phyloP scores from a whole-genome alignment of 2,888 invertebrate genomes.

The Ornithoptera alexandrae region DNA sequence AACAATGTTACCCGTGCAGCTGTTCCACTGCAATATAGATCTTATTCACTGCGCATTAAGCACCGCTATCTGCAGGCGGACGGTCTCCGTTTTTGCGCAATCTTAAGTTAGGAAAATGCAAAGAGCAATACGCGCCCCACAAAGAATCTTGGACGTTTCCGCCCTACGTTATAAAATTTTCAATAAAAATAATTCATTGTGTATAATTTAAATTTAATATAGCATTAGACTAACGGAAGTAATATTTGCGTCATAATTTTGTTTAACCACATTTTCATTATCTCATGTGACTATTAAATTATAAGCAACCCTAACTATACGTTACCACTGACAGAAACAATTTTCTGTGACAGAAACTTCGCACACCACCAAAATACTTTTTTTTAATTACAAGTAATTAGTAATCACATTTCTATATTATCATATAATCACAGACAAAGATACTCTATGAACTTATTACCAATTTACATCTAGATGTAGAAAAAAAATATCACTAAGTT shows the following conservation, averaged over 20 bases:
- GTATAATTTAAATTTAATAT: slow-evolving; percentile 21
- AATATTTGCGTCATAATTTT: background rate
- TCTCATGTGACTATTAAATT: background rate
- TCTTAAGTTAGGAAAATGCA: slow-evolving; percentile 56
- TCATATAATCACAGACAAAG: too few relatives aligned
- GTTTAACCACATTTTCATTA: background rate
- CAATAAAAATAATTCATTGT: slow-evolving; percentile 39
- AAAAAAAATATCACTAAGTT: too few relatives aligned
- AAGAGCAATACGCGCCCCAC: slow-evolving; percentile 56
- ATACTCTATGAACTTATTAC: too few relatives aligned
- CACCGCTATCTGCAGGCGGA: slow-evolving; percentile 34
- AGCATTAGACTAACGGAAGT: background rate
- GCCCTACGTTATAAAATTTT: slow-evolving; percentile 49
- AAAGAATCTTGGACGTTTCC: slow-evolving; percentile 56
- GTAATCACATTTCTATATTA: too few relatives aligned
- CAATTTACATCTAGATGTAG: too few relatives aligned
- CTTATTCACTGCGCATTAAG: slow-evolving; percentile 47
- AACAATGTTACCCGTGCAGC: slow-evolving; percentile 38
- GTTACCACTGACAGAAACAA: too few relatives aligned
- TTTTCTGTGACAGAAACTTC: too few relatives aligned
- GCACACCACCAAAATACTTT: too few relatives aligned
- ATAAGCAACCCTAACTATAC: background rate
- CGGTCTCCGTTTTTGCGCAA: slow-evolving; percentile 45
- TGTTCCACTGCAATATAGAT: slow-evolving; percentile 52
- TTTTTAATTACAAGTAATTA: too few relatives aligned